phyloP scores from a whole-genome alignment of 2,113 vertebrate species.

The Amblyopsis rosae region DNA sequence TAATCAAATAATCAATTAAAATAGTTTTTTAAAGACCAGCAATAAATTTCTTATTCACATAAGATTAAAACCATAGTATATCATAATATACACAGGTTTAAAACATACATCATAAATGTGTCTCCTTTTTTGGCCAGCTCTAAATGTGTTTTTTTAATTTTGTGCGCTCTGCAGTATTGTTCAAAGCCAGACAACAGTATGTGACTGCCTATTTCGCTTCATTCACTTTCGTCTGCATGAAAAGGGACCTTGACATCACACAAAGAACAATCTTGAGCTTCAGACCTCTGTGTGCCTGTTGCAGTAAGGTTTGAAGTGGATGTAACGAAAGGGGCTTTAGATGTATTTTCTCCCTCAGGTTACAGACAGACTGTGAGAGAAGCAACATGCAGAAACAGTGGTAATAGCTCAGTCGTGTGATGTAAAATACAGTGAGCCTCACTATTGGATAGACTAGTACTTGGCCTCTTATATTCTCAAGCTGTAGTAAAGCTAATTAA shows the following conservation, averaged over 20 bases:
- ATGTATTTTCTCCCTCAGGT: not conserved
- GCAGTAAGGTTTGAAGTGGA: not conserved
- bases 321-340: not conserved
- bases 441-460: not conserved
- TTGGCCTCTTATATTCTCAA: constrained; percentile 12
- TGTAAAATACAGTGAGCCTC: not conserved
- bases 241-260: not conserved
- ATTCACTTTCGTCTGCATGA: not conserved
- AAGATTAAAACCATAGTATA: too few relatives aligned
- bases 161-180: not conserved
- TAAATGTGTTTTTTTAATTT: not conserved
- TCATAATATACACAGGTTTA: too few relatives aligned
- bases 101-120: too few relatives aligned
- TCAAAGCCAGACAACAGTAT: not conserved
- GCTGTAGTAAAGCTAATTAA: constrained; percentile 20
- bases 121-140: not conserved
- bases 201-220: not conserved
- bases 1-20: too few relatives aligned
- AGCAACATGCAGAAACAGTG: not conserved
- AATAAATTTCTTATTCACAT: too few relatives aligned
- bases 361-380: not conserved
- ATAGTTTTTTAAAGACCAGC: too few relatives aligned
- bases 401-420: constrained; percentile 8
- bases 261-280: not conserved
- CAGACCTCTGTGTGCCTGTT: not conserved